phyloP scores from a whole-genome alignment of 2,888 invertebrate genomes.

The Meandrusa payeni region DNA sequence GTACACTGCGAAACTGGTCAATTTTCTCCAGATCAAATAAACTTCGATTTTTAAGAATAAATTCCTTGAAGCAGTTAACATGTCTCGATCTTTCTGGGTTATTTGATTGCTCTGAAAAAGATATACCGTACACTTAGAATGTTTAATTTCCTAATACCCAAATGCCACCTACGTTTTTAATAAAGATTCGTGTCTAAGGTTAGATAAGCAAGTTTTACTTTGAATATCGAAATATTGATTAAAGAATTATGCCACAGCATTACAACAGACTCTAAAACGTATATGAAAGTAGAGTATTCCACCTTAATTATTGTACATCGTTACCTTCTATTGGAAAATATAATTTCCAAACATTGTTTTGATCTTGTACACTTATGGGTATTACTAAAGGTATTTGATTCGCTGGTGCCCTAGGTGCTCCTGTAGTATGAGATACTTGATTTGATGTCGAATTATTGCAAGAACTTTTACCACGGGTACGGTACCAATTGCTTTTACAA shows the following conservation, averaged over 20 bases:
- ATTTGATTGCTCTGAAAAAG: conserved; percentile 47
- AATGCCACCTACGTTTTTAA: no score
- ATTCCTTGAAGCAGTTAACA: conserved; percentile 49
- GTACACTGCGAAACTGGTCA: conserved; percentile 78
- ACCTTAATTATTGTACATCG: no score
- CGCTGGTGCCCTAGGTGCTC: conserved; percentile 59
- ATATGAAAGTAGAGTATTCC: no score
- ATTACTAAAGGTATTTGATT: conserved; percentile 62
- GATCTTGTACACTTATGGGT: conserved; percentile 37
- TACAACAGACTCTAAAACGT: no score
- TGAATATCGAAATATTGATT: no score
- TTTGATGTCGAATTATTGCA: conserved; percentile 35
- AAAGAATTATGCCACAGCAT: no score
- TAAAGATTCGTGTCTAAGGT: no score
- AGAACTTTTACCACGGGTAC: conserved; percentile 40
- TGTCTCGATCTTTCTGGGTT: conserved; percentile 48
- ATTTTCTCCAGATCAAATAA: conserved; percentile 80
- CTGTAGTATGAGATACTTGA: conserved; percentile 38
- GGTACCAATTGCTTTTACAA: conserved; percentile 56
- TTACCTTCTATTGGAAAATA: conserved; percentile 88
- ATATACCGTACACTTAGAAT: conserved; percentile 85
- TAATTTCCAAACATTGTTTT: conserved; percentile 86
- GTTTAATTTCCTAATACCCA: conserved; percentile 90
- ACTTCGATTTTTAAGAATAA: conserved; percentile 56
- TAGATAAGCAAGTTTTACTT: no score